Evolutionary conservation across 2,888 invertebrate species (phyloP).

Genomic region (Trissonchulus latispiculum): DNA sequence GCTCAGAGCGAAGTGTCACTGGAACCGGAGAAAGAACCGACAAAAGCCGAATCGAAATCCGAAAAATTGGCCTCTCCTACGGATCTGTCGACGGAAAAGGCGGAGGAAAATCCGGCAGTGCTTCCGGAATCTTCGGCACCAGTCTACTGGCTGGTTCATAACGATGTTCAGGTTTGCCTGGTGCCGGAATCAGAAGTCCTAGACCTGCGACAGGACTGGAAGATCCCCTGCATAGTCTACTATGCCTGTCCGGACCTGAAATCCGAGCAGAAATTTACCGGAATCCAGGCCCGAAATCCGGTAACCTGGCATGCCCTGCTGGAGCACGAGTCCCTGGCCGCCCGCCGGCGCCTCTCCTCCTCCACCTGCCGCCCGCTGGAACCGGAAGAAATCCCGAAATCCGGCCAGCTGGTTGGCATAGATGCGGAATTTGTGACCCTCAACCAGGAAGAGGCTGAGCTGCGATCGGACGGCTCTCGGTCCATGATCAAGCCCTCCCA

Average conservation of each 20-base stretch:
- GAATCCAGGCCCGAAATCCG: background rate
- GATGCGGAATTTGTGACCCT: constrained; percentile 83
- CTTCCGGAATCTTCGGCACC: no score
- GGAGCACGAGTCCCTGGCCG: constrained; percentile 56
- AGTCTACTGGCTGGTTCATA: constrained; percentile 93
- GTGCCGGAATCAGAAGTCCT: constrained; percentile 65
- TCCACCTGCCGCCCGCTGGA: constrained; percentile 60
- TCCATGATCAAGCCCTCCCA: constrained; percentile 76
- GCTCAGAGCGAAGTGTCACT: no score
- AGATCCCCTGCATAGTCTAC: constrained; percentile 79
- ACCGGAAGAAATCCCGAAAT: constrained; percentile 57
- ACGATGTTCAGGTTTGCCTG: constrained; percentile 62
- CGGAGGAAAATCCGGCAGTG: no score
- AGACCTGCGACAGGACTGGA: constrained; percentile 85
- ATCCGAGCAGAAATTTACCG: background rate
- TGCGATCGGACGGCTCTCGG: constrained; percentile 72
- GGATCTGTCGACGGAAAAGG: no score
- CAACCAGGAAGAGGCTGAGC: constrained; percentile 72
- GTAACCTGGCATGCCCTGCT: constrained; percentile 49
- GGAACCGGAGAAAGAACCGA: no score
- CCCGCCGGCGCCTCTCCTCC: constrained; percentile 36
- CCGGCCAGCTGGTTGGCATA: constrained; percentile 68
- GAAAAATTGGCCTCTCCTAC: no score
- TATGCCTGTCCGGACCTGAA: constrained; percentile 50
- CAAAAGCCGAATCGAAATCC: no score